phyloP scores from a whole-genome alignment of 2,888 invertebrate species.

The Nysson spinosus region DNA sequence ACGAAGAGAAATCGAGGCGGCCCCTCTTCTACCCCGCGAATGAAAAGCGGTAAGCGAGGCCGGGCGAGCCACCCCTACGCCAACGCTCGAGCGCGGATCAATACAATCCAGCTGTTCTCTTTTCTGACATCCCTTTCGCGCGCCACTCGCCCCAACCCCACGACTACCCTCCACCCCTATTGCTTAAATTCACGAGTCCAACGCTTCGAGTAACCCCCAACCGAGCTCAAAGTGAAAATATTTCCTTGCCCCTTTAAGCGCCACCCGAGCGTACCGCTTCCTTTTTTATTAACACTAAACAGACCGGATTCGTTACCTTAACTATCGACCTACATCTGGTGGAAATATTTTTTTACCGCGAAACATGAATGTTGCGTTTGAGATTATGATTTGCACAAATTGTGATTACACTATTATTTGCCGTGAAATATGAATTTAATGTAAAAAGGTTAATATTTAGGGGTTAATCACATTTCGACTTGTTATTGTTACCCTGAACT shows the following conservation, averaged over 20 bases:
- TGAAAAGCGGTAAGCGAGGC: conserved; percentile 56
- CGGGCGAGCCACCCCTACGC: conserved; percentile 65
- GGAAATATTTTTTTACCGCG: too few species aligned
- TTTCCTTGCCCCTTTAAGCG: conserved; percentile 4
- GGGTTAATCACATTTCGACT: too few species aligned
- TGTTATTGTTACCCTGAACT: too few species aligned
- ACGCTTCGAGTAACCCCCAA: conserved; percentile 15
- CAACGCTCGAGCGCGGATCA: conserved; percentile 67
- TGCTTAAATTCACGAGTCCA: conserved; percentile 39
- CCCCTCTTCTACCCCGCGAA: conserved; percentile 52
- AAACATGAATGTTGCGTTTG: too few species aligned
- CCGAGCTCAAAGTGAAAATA: conserved; percentile 22
- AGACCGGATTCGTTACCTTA: too few species aligned
- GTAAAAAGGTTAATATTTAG: too few species aligned
- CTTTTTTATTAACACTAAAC: too few species aligned
- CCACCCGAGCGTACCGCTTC: not conserved
- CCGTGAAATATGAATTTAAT: too few species aligned
- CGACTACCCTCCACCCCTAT: not conserved
- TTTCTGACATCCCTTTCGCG: conserved; percentile 68
- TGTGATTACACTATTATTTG: too few species aligned
- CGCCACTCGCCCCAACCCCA: conserved; percentile 32
- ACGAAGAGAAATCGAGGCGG: conserved; percentile 43
- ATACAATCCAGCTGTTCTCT: conserved; percentile 75
- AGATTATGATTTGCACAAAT: too few species aligned
- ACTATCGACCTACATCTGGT: too few species aligned